A percentile compares a stretch with the other conserved stretches of the same genome.
phyloP scores from a whole-genome alignment of 1,140 invertebrate species.

The Hirudo medicinalis region DNA sequence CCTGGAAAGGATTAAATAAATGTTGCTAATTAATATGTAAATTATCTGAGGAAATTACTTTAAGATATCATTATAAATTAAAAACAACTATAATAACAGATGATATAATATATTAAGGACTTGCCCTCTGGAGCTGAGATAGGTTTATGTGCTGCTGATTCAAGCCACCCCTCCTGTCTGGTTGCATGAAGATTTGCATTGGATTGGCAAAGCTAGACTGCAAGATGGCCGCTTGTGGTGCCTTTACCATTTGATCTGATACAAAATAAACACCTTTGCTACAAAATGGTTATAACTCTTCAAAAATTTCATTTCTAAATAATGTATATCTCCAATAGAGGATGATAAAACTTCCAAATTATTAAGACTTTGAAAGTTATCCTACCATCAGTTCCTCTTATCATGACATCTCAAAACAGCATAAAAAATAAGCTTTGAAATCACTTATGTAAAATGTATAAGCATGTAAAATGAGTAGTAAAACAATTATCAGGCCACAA shows the following conservation, averaged over 20 bases:
- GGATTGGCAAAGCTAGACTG: conserved; percentile 13
- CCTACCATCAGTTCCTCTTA: neutral
- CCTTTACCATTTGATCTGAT: neutral
- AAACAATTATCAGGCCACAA: too few species aligned
- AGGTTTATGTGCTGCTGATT: conserved; percentile 8
- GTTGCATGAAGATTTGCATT: conserved; percentile 10
- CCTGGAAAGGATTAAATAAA: neutral
- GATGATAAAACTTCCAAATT: neutral
- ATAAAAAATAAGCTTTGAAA: neutral
- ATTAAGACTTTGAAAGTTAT: neutral
- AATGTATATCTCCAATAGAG: neutral
- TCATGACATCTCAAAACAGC: neutral
- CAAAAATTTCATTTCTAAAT: too few species aligned
- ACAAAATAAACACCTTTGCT: neutral
- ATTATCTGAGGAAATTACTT: too few species aligned
- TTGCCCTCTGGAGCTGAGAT: neutral
- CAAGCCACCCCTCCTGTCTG: neutral
- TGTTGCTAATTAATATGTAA: too few species aligned
- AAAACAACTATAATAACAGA: neutral
- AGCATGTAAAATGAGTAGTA: too few species aligned
- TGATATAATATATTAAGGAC: neutral
- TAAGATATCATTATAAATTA: too few species aligned
- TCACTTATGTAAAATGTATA: too few species aligned
- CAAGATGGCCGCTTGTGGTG: neutral
- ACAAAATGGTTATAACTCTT: too few species aligned